These are phyloP conservation scores for Tiaroga cobitis DNA, from an alignment of 2,797 vertebrate species.

Conservation along the genomic window DNA sequence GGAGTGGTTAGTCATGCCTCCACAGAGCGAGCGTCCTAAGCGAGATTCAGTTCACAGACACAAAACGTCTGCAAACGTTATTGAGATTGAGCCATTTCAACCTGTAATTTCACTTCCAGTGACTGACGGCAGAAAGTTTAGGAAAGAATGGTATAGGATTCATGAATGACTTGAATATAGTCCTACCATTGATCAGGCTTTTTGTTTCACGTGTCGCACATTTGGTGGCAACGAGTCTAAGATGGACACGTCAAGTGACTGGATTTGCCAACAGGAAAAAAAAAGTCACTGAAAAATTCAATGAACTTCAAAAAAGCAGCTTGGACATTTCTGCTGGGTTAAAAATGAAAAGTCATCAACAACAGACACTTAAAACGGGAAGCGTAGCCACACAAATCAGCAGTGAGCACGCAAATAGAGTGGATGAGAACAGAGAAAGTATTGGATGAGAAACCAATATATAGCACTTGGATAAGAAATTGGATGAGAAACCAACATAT, in stretches of 20 bases:
- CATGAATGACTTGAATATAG: neutral
- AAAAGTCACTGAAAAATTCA: slow-evolving; percentile 7
- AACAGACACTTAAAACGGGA: no score
- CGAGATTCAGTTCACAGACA: neutral
- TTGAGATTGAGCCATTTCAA: neutral
- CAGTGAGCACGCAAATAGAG: no score
- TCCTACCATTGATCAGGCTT: neutral
- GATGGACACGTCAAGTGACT: neutral
- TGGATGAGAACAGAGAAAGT: no score
- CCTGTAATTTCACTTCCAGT: neutral
- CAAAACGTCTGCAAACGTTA: neutral
- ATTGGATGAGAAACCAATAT: no score
- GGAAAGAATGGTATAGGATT: neutral
- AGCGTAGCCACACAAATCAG: no score
- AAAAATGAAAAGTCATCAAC: no score
- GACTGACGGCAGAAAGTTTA: neutral
- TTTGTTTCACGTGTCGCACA: neutral
- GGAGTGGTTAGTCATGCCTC: neutral
- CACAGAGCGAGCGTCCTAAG: no score
- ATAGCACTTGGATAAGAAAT: no score
- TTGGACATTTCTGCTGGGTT: no score
- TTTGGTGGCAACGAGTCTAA: neutral
- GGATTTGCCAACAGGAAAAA: neutral
- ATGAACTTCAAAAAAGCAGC: neutral
- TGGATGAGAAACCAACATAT: no score